Percentiles rank a stretch among this genome's conserved stretches.
These are phyloP conservation scores for Pyrocephalus nanus DNA, from an alignment of 2,797 vertebrate species.

Conservation along the genomic window DNA sequence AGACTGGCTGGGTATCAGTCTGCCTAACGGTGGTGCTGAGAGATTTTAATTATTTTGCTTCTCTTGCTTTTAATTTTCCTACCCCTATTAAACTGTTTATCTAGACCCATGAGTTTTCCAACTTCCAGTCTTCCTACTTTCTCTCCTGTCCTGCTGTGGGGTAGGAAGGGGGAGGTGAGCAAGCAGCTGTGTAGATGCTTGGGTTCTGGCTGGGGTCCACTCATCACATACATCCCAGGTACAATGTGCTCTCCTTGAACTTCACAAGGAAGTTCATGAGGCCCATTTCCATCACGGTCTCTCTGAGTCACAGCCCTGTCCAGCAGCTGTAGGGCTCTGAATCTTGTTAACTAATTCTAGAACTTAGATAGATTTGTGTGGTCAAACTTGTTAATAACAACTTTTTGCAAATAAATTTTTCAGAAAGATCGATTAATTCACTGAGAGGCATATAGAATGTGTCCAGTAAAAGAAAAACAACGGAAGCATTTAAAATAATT, in stretches of 20 bases:
- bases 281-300: not conserved
- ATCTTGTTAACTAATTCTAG: not conserved
- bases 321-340: not conserved
- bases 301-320: not conserved
- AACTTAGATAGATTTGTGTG: not conserved
- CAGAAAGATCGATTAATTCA: not conserved
- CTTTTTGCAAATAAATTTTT: not conserved
- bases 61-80: not conserved
- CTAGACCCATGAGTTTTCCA: not conserved
- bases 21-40: not conserved
- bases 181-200: not conserved
- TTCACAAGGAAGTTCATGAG: not conserved
- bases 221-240: not conserved
- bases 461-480: not conserved
- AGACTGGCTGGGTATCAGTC: not conserved
- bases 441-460: not conserved
- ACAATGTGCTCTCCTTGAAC: not conserved
- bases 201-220: not conserved
- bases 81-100: not conserved
- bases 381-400: not conserved
- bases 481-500: not conserved
- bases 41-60: not conserved
- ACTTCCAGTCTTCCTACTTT: not conserved
- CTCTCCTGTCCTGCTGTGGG: fast-evolving
- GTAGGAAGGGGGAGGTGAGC: not conserved